Conservation (phyloP, 2,797 vertebrate species). For the Acrossocheilus wenchowensis region DNA sequence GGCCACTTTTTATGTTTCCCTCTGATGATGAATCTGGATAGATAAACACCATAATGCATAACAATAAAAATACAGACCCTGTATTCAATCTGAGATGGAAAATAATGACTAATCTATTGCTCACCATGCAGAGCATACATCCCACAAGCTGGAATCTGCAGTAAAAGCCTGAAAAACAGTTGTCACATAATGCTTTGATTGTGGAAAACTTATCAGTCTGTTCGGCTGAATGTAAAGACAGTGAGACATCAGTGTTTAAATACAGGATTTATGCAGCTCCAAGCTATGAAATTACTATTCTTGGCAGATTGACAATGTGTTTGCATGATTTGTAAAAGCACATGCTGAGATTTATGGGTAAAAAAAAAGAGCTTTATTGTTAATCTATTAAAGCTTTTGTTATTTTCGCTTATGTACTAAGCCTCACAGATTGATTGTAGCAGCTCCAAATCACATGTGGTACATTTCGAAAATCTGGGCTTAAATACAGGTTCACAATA, state of each 20-base stretch:
- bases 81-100: not conserved
- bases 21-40: not conserved
- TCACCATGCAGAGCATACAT: not conserved
- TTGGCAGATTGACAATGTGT: not conserved
- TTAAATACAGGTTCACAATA: slow-evolving; percentile 16
- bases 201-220: slow-evolving; percentile 15
- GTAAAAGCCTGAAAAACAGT: slow-evolving; percentile 2
- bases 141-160: slow-evolving; percentile 1
- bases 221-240: not conserved
- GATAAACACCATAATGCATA: not conserved
- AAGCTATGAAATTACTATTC: not conserved
- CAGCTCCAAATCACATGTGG: not conserved
- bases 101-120: slow-evolving; percentile 1
- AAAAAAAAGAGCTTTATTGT: slow-evolving; percentile 18
- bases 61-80: not conserved
- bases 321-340: slow-evolving; percentile 8
- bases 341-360: slow-evolving; percentile 15
- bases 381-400: slow-evolving; percentile 33
- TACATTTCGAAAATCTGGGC: not conserved
- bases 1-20: not conserved
- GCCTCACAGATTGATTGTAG: slow-evolving; percentile 28
- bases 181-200: slow-evolving; percentile 12
- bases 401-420: slow-evolving; percentile 3
- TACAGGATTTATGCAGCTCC: not conserved
- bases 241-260: slow-evolving; percentile 6